phyloP scores from a whole-genome alignment of 2,113 vertebrate species.

The Mormyrus iriodes region DNA sequence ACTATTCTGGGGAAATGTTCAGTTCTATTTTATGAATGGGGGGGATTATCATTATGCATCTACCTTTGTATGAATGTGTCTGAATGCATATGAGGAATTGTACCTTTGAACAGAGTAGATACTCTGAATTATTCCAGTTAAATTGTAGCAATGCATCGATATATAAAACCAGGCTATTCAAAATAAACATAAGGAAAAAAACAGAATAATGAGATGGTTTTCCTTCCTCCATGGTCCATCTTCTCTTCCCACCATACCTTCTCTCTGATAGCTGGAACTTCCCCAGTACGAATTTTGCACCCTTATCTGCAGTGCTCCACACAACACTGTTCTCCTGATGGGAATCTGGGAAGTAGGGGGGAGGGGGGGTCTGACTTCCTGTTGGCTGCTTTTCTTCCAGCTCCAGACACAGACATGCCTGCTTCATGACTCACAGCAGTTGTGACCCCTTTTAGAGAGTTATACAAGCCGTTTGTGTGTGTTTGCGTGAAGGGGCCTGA shows the following conservation, averaged over 20 bases:
- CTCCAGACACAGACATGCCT: background rate
- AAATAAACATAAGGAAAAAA: background rate
- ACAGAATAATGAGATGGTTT: background rate
- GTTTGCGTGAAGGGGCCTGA: background rate
- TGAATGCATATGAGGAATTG: background rate
- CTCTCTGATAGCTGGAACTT: background rate
- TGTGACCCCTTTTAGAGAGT: conserved; percentile 7
- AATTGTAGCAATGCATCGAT: background rate
- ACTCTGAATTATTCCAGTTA: background rate
- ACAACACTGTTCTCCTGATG: conserved; percentile 19
- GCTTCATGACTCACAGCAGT: background rate
- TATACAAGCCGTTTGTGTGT: background rate
- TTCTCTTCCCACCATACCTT: background rate
- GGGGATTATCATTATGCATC: background rate
- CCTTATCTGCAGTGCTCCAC: conserved; percentile 30
- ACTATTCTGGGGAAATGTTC: background rate
- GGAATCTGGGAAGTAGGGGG: conserved; percentile 21
- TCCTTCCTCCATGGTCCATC: background rate
- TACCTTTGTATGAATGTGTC: background rate
- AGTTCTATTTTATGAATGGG: background rate
- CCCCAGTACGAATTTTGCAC: conserved; percentile 10
- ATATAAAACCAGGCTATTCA: background rate
- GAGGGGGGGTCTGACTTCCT: conserved; percentile 24
- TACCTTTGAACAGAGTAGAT: background rate
- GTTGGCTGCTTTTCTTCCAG: conserved; percentile 19